Evolutionary conservation across 2,888 invertebrate genomes (phyloP), one percentile per base, ranked within the genome.

Genomic region (Baronia brevicornis): DNA sequence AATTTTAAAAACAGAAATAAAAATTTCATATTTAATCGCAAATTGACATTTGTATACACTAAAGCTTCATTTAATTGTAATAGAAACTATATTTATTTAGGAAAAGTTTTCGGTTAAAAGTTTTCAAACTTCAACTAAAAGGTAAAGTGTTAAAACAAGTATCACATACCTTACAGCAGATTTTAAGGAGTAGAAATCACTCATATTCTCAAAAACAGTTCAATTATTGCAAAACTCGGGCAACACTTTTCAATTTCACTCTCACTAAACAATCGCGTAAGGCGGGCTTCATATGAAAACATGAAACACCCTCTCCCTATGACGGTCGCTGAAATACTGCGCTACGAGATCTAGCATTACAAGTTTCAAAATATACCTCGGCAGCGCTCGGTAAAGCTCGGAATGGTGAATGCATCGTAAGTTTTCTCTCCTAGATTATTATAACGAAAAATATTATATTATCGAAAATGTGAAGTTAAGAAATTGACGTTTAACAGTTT

Each of bases 281-380:
- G 33, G 39, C 7, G 8, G 25, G 11, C 28, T 33, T 22, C 13
- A 10, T 24, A 28, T 14, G 21, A 18, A 24, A 27, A 24, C 36
- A 32, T 13, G 21, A 34, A 48, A 39, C 64, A 60, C 52, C 58
- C 52, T 37, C 38, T 27, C 57, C 24, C 41, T 24, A 31, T 51
- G 37, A 41, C 43, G 43, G 52, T 48, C 56, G 53, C 57, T 54
- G 53, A 54, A 40, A 57, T 61, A 72, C 72, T 72, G 60, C 52
- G 48, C 50, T 49, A 49, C 41, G 46, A 48, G 31, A 41, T 45
- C 39, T 37, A 48, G 46, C 33, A 25, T 57, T 60, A 54, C 48
- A 64, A 66, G 58, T 69, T 66, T 59, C 47, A 48, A 60, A 51
- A 41, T 38, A 19, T 31, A 34, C 38, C 38, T 66, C 66, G 68